Base-by-base conservation (phyloP, 2,888 invertebrate species). In the Antitype chi region DNA sequence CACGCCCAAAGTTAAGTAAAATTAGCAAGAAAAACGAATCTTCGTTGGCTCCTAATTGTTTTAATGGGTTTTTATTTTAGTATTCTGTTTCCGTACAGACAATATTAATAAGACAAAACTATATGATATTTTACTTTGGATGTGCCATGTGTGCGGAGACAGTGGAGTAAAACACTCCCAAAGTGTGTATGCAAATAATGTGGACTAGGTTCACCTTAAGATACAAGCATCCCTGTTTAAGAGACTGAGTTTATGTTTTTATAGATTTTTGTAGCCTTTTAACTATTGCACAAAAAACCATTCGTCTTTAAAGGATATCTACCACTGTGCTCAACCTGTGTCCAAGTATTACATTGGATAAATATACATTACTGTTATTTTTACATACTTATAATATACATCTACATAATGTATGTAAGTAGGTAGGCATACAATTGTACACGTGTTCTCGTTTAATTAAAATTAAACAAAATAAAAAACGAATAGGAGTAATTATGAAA, bases 391-490 rank as follows among this genome's bases (percentile, higher is more conserved):
- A 1, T 2, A 32, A 32, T n/a, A n/a, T n/a, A n/a, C n/a, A n/a
- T n/a, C n/a, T 38, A 38, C 6, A 38, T 38, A 6, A 6, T 38
- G 6, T 38, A 38, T 38, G 38, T n/a, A 17, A n/a, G 2, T 32
- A 62, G 32, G 2, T 25, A 20, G n/a, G n/a, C n/a, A n/a, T 38
- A 17, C 9, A 43, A 6, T 9, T 38, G 32, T 63, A 57, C 8
- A n/a, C 13, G 20, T 49, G 32, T 60, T 73, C 28, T 43, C 25
- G 13, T 59, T 59, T 62, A 53, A 70, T 70, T 67, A 78, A 72
- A 62, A 60, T 78, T 28, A 47, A 68, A 70, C 62, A 69, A 71
- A 74, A 78, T 43, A 78, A 70, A 82, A 63, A 52, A 63, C 63
- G 25, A 73, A 67, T 38, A 52, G 47, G 8, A 55, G 15, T 62